Percentiles rank a stretch among this genome's conserved stretches.
Evolutionary conservation across 2,888 invertebrate species (phyloP).

Genomic region (Xylocampa areola): DNA sequence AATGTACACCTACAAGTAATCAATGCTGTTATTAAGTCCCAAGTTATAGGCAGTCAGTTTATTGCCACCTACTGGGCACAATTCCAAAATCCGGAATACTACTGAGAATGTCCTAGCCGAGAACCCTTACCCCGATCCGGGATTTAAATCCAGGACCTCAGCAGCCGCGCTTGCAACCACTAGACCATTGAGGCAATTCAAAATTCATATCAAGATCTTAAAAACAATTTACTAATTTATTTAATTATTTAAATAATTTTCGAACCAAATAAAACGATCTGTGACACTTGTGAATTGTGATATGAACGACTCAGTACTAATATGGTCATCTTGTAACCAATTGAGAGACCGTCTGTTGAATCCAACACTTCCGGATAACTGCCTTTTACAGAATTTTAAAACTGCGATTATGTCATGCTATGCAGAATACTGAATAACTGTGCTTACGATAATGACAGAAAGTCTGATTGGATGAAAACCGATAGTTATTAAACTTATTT

Average conservation of each 20-base stretch:
- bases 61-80: too few relatives aligned
- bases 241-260: slow-evolving; percentile 1
- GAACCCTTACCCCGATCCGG: too few relatives aligned
- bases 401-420: slow-evolving; percentile 12
- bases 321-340: slow-evolving; percentile 13
- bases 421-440: too few relatives aligned
- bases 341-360: slow-evolving; percentile 7
- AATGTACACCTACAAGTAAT: too few relatives aligned
- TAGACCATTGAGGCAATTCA: background rate
- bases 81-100: too few relatives aligned
- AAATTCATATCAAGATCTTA: background rate
- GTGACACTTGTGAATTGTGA: background rate
- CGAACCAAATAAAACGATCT: slow-evolving; percentile 1
- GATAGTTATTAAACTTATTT: too few relatives aligned
- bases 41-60: too few relatives aligned
- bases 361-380: slow-evolving; percentile 44
- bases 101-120: too few relatives aligned
- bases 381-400: background rate
- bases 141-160: too few relatives aligned
- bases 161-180: background rate
- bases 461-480: too few relatives aligned
- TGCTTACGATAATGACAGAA: too few relatives aligned
- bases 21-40: too few relatives aligned
- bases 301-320: slow-evolving; percentile 1
- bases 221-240: slow-evolving; percentile 1